Evolutionary conservation across 1,140 invertebrate species (phyloP), one percentile per base, ranked within the genome.

Genomic region (Thaumetopoea pityocampa): DNA sequence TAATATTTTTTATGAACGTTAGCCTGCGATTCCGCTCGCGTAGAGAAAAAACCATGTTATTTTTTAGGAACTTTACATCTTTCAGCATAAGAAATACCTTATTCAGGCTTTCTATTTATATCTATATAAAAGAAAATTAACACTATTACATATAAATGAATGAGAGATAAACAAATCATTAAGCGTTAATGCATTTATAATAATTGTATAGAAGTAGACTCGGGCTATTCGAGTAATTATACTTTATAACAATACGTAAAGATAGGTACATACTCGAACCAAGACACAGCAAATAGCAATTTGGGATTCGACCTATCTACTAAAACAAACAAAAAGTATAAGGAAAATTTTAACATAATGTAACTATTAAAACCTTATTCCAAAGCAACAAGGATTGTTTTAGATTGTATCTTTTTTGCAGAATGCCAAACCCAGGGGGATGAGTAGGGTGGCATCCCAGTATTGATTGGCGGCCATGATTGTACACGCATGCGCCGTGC

Each of bases 401-500:
- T 67, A 7, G 24, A 8, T 49, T 49, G 34, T 10, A 33, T 16
- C 6, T 9, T 22, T 12, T 10, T 12, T 19, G 28, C 28, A 23
- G 14, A 41, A 30, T 9, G 22, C 32, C 19, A 41, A 22, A 34
- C 11, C 18, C 22, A 22, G 51, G 46, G 55, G 77, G 70, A 65
- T 51, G 53, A 49, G 56, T 49, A 49, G 70, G 70, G 73, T 69
- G 77, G 68, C 42, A 51, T 54, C 46, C 26, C 34, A 16, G 51
- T 77, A 81, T 81, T 69, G 77, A 81, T 81, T 61, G 68, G 52
- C 67, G 49, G 74, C 78, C 78, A 82, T 82, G 45, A 76, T 81
- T 67, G 59, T 60, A 66, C 57, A 57, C 68, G 65, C 74, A 71
- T 78, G 78, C 74, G 72, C 58, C 10, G 20, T 62, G 8, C 7